Percentiles rank a stretch among this genome's conserved stretches.
Conservation (phyloP, 2,888 invertebrate species). For the Netelia fuscicornis region DNA sequence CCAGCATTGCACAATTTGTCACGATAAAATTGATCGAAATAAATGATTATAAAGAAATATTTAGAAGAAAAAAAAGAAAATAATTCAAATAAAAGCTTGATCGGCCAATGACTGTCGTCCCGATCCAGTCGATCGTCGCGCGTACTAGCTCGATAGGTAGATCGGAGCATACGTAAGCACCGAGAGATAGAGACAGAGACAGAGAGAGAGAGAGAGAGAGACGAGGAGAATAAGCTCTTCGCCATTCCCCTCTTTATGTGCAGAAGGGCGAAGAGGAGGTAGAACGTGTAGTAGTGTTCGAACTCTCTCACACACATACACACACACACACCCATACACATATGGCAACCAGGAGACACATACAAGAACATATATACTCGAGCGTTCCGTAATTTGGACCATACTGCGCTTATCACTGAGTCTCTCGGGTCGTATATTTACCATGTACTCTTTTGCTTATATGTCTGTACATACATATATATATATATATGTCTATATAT, state of each 20-base stretch:
- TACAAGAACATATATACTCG: neutral
- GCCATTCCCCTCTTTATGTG: constrained; percentile 1
- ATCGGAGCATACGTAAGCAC: constrained; percentile 39
- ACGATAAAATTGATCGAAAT: too few relatives aligned
- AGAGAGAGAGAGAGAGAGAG: neutral
- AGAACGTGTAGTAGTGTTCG: neutral
- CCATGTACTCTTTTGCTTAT: constrained; percentile 10
- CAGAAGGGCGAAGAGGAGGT: neutral
- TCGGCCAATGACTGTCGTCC: too few relatives aligned
- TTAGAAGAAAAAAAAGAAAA: too few relatives aligned
- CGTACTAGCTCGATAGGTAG: neutral
- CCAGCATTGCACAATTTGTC: too few relatives aligned
- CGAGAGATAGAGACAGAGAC: constrained; percentile 18
- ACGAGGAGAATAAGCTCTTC: constrained; percentile 11
- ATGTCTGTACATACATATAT: neutral
- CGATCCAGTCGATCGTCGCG: neutral
- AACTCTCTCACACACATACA: neutral
- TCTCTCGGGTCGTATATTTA: constrained; percentile 37
- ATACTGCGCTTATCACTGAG: constrained; percentile 52
- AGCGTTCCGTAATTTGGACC: constrained; percentile 54
- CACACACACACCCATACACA: neutral
- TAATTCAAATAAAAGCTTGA: too few relatives aligned
- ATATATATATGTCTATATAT: neutral
- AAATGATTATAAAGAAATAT: too few relatives aligned
- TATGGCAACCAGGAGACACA: neutral